A percentile compares a stretch with the other conserved stretches of the same genome.
Evolutionary conservation across 2,113 vertebrate genomes (phyloP).

Genomic region (Crotophaga sulcirostris): DNA sequence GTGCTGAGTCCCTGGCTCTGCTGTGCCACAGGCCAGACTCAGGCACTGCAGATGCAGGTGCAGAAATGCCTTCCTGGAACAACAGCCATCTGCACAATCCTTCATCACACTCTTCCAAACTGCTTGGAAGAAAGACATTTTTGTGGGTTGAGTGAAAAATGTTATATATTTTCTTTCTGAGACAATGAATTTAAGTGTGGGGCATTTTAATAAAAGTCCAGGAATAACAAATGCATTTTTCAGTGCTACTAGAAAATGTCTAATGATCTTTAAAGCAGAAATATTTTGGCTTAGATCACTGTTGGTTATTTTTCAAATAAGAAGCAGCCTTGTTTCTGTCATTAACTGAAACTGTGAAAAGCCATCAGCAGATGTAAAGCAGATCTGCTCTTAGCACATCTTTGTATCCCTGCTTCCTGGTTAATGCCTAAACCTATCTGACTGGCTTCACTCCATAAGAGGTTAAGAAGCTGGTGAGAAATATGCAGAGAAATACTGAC

Average conservation of each 20-base stretch:
- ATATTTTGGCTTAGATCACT: neutral
- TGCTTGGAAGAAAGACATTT: neutral
- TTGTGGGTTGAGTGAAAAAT: neutral
- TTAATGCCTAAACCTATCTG: neutral
- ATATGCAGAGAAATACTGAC: neutral
- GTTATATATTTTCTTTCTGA: neutral
- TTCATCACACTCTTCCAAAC: neutral
- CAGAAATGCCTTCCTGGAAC: fast-evolving
- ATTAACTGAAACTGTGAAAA: neutral
- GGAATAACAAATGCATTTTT: neutral
- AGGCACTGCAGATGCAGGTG: neutral
- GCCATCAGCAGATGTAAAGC: neutral
- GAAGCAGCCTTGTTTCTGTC: neutral
- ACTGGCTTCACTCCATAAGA: neutral
- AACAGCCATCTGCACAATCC: neutral
- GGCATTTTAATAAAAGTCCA: neutral
- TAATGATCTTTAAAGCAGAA: neutral
- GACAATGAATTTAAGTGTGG: neutral
- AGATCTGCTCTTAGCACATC: neutral
- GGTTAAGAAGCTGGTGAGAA: neutral
- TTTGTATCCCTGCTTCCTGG: neutral
- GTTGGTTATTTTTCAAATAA: neutral
- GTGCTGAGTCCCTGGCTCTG: neutral
- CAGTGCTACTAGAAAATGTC: neutral
- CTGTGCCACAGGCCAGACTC: fast-evolving